A percentile compares a stretch with the other conserved stretches of the same genome.
Evolutionary conservation across 1,140 invertebrate species (phyloP).

Genomic region (Centruroides sculpturatus): DNA sequence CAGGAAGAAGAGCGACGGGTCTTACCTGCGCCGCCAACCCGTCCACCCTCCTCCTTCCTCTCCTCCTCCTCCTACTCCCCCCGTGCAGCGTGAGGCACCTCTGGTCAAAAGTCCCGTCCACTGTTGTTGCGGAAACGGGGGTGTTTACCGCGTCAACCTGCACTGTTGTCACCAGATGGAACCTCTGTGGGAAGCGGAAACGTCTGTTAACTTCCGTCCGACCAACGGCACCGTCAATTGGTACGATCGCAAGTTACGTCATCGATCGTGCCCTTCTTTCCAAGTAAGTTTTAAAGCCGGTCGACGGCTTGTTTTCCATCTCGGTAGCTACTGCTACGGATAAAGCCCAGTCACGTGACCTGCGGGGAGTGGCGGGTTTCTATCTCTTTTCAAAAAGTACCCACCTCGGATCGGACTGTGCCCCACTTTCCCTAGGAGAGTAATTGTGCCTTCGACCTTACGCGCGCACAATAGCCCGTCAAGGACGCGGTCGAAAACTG

Average conservation of each 20-base stretch:
- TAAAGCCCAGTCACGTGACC: too few relatives aligned
- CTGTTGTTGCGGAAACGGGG: slow-evolving; percentile 3
- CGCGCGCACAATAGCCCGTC: too few relatives aligned
- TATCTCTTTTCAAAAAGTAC: too few relatives aligned
- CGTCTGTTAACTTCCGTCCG: slow-evolving; percentile 1
- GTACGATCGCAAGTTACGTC: slow-evolving; percentile 15
- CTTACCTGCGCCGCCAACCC: neutral
- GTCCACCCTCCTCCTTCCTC: neutral
- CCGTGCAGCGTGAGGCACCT: too few relatives aligned
- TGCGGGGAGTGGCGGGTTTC: too few relatives aligned
- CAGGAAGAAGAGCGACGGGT: neutral
- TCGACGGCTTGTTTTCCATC: too few relatives aligned
- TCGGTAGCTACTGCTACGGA: too few relatives aligned
- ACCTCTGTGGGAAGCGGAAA: slow-evolving; percentile 14
- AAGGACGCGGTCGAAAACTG: too few relatives aligned
- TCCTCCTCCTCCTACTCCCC: neutral
- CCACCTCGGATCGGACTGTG: too few relatives aligned
- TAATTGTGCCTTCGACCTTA: too few relatives aligned
- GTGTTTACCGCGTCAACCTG: slow-evolving; percentile 7
- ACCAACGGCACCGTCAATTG: slow-evolving; percentile 13
- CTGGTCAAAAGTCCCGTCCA: neutral
- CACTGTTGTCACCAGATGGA: slow-evolving; percentile 16
- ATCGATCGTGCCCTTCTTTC: slow-evolving; percentile 13
- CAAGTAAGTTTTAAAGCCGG: slow-evolving; percentile 9
- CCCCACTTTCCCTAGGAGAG: too few relatives aligned